A percentile compares a stretch with the other conserved stretches of the same genome.
These are phyloP conservation scores for Cetonia aurata DNA, from an alignment of 2,888 invertebrate species.

Conservation along the genomic window DNA sequence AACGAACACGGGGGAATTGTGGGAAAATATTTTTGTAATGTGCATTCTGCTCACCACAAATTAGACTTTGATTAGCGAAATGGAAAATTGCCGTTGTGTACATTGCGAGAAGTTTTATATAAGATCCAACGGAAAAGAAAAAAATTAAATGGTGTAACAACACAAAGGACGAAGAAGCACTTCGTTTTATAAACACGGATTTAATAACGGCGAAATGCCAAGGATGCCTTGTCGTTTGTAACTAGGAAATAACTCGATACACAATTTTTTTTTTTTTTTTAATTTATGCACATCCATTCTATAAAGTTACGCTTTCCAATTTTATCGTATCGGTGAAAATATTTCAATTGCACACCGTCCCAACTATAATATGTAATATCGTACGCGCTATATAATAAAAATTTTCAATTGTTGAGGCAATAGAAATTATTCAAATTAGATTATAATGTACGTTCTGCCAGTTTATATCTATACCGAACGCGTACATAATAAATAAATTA, in stretches of 20 bases:
- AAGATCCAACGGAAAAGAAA: slow-evolving; percentile 26
- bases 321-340: slow-evolving; percentile 59
- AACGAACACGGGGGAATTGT: slow-evolving; percentile 57
- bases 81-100: slow-evolving; percentile 48
- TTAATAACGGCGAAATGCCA: slow-evolving; percentile 20
- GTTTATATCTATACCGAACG: no score
- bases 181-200: background rate
- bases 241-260: slow-evolving; percentile 54
- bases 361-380: slow-evolving; percentile 22
- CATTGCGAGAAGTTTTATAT: no score
- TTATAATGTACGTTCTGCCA: slow-evolving; percentile 3
- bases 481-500: no score
- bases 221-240: slow-evolving; percentile 47
- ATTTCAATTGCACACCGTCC: slow-evolving; percentile 41
- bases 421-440: slow-evolving; percentile 23
- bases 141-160: background rate
- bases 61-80: slow-evolving; percentile 40
- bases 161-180: background rate
- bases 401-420: slow-evolving; percentile 38
- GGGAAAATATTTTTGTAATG: slow-evolving; percentile 58
- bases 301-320: slow-evolving; percentile 61
- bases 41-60: slow-evolving; percentile 12
- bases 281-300: slow-evolving; percentile 32
- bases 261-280: slow-evolving; percentile 55
- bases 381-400: slow-evolving; percentile 20